Evolutionary conservation across 2,888 invertebrate species (phyloP), one percentile per base, ranked within the genome.

Genomic region (Chironomus riparius): DNA sequence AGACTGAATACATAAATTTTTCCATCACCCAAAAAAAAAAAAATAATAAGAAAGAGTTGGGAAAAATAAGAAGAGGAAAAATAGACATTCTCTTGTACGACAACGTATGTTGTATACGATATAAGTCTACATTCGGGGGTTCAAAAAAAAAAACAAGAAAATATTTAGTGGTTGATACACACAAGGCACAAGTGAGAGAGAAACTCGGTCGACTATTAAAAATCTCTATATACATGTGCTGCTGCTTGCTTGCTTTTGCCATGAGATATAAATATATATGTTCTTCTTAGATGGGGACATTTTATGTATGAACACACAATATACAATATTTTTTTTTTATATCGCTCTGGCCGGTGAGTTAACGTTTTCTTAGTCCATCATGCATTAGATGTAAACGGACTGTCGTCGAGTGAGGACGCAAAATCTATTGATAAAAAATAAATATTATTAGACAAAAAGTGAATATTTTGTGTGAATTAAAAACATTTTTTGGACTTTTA

Each of bases 341-440:
- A 72, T 72, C 72, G 72, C 65, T 65, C 65, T 72, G 72, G 72
- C 72, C 72, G 72, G 72, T 72, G 72, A 72, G 72, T 72, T 72
- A 72, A 72, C 72, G 72, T 78, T 76, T 77, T 77, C 77, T 78
- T 79, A 79, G 81, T 81, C 81, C 81, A 82, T 81, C 82, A 82
- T 65, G 65, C 82, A 82, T 83, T 83, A 84, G 84, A 84, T 83
- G 83, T 82, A 83, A 81, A 83, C 83, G 83, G 83, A 83, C 82
- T 82, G 83, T 80, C 83, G 83, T 82, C 82, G 81, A 81, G 83
- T 82, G 80, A 82, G 80, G 84, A 84, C 84, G 84, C 83, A 74
- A 72, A 71, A 72, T 72, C 62, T 72, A 61, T 72, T 72, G 61
- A 62, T 72, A 38, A 62, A 72, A 62, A 72, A 72, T 4, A 62